Conservation (phyloP, 1,140 invertebrate genomes). For the Zaprionus ornatus region DNA sequence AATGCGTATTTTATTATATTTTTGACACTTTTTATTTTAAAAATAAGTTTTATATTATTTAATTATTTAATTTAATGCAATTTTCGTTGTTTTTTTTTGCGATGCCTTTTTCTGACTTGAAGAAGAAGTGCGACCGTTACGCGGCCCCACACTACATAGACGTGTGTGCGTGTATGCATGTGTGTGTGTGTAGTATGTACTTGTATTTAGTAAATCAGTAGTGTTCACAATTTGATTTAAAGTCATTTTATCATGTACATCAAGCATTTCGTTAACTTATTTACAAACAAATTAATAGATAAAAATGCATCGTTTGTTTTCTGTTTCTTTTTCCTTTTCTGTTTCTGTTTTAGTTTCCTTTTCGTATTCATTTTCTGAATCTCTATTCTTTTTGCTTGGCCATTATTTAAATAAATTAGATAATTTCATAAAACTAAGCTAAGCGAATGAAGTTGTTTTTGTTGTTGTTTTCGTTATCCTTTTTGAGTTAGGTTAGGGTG, state of each 20-base stretch:
- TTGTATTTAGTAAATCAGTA: constrained; percentile 25
- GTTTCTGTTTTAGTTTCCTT: background rate
- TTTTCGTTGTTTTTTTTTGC: constrained; percentile 34
- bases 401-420: constrained; percentile 79
- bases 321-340: background rate
- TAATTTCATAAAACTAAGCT: constrained; percentile 79
- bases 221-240: constrained; percentile 49
- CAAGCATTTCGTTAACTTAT: constrained; percentile 73
- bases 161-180: constrained; percentile 10
- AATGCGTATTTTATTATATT: constrained; percentile 20
- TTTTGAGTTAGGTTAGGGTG: constrained; percentile 16
- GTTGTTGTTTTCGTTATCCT: constrained; percentile 18
- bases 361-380: constrained; percentile 13
- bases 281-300: constrained; percentile 77
- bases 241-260: constrained; percentile 70
- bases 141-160: constrained; percentile 27
- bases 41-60: constrained; percentile 60
- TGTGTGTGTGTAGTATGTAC: background rate
- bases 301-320: constrained; percentile 71
- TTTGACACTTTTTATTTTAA: constrained; percentile 64
- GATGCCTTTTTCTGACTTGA: constrained; percentile 64
- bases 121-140: constrained; percentile 48
- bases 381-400: constrained; percentile 45
- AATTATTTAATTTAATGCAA: constrained; percentile 53
- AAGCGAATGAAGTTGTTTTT: constrained; percentile 52